Conservation (phyloP, 92 coral and sea anemone species). For the Epizoanthus fatuus region DNA sequence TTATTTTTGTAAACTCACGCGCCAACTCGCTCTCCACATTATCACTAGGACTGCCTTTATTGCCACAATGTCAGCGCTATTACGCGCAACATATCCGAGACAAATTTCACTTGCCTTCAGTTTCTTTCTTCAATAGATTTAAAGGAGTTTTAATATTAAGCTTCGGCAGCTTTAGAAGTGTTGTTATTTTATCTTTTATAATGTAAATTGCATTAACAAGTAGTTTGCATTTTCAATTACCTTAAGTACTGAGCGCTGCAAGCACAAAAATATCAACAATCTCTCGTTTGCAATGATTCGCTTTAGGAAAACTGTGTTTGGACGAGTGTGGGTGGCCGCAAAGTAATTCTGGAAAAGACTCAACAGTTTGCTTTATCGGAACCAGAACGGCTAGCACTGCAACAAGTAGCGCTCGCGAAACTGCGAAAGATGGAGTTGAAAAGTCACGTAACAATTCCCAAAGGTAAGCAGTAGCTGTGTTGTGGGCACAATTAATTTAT, state of each 20-base stretch:
- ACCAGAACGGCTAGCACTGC: constrained; percentile 94
- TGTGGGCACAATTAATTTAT: neutral
- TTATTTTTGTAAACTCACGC: constrained; percentile 59
- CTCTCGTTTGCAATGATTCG: constrained; percentile 25
- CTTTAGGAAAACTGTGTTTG: constrained; percentile 89
- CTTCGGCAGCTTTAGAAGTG: constrained; percentile 50
- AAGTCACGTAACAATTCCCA: constrained; percentile 93
- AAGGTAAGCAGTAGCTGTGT: constrained; percentile 74
- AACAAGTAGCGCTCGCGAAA: constrained; percentile 87
- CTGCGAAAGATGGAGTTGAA: constrained; percentile 86
- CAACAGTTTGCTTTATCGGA: constrained; percentile 78
- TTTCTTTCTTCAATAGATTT: constrained; percentile 27
- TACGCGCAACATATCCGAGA: constrained; percentile 33
- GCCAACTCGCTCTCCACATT: constrained; percentile 23
- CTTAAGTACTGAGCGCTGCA: constrained; percentile 58
- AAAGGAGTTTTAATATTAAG: constrained; percentile 36
- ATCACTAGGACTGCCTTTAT: neutral
- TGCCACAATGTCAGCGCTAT: neutral
- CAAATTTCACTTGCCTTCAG: constrained; percentile 29
- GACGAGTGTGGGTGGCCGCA: constrained; percentile 91
- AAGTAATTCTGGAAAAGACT: constrained; percentile 75
- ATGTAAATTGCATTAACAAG: constrained; percentile 62
- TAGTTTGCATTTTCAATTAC: constrained; percentile 89
- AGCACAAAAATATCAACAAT: constrained; percentile 38
- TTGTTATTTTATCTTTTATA: constrained; percentile 57